Conservation (phyloP, 2,113 vertebrate species). For the Myrmophylax atrothorax region DNA sequence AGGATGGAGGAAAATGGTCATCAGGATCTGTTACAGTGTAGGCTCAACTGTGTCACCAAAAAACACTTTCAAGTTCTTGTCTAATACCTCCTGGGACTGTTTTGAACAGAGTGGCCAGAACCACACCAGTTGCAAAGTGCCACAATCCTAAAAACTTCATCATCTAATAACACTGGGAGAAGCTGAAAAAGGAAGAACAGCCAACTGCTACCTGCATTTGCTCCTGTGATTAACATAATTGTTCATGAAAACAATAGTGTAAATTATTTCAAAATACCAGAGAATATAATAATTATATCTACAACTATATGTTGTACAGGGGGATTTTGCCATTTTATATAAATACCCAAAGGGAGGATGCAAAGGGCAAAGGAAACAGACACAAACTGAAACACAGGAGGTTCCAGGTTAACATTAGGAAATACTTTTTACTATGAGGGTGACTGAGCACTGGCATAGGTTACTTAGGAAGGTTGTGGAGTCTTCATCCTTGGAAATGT, state of each 20-base stretch:
- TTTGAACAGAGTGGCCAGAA: neutral
- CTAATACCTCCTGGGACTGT: neutral
- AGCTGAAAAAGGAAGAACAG: neutral
- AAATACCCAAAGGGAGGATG: neutral
- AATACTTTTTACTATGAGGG: neutral
- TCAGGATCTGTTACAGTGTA: neutral
- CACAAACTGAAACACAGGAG: neutral
- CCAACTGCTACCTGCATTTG: neutral
- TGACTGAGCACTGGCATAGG: neutral
- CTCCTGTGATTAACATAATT: neutral
- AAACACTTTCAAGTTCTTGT: neutral
- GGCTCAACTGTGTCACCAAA: neutral
- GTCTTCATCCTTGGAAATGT: neutral
- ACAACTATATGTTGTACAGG: neutral
- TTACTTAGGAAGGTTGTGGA: neutral
- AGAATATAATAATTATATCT: neutral
- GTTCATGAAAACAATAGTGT: neutral
- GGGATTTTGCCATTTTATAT: neutral
- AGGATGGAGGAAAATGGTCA: neutral
- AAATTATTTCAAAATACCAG: neutral
- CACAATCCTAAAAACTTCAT: neutral
- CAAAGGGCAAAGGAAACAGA: neutral
- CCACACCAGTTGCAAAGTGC: neutral
- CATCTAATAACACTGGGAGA: neutral
- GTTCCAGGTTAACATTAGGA: neutral